A percentile compares a stretch with the other conserved stretches of the same genome.
Evolutionary conservation across 1,140 invertebrate genomes (phyloP).

Genomic region (Drosophila sturtevanti): DNA sequence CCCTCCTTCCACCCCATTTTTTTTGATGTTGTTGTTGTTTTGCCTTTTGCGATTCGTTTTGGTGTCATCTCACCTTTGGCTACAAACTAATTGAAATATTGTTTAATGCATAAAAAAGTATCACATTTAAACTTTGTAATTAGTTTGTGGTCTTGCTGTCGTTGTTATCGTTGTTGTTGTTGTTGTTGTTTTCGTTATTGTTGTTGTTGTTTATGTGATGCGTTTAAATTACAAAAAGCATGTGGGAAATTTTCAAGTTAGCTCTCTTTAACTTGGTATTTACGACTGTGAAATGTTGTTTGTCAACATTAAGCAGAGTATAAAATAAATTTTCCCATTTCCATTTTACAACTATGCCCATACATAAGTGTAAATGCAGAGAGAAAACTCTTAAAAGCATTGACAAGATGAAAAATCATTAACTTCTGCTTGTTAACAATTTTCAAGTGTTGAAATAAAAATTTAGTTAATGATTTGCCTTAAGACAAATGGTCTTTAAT

Average conservation of each 20-base stretch:
- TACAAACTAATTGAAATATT: constrained; percentile 75
- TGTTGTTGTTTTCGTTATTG: constrained; percentile 14
- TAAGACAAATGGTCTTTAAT: too few relatives aligned
- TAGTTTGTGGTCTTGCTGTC: constrained; percentile 60
- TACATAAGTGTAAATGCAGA: too few relatives aligned
- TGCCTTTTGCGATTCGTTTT: constrained; percentile 2
- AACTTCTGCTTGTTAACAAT: too few relatives aligned
- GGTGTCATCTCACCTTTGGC: constrained; percentile 12
- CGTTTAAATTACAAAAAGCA: constrained; percentile 69
- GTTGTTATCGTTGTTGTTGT: constrained; percentile 30
- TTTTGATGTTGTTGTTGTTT: not conserved
- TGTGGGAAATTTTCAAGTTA: constrained; percentile 51
- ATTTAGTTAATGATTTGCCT: too few relatives aligned
- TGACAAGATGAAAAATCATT: too few relatives aligned
- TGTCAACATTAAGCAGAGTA: not conserved
- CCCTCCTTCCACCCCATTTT: constrained; percentile 1
- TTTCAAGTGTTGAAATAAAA: too few relatives aligned
- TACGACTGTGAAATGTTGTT: constrained; percentile 9
- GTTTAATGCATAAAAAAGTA: constrained; percentile 65
- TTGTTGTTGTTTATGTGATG: constrained; percentile 31
- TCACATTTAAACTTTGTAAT: constrained; percentile 73
- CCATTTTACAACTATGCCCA: too few relatives aligned
- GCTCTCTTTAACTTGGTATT: constrained; percentile 24
- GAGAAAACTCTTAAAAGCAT: too few relatives aligned
- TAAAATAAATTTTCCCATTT: not conserved